Conservation (phyloP, 2,888 invertebrate genomes). For the Drosophila borborema region DNA sequence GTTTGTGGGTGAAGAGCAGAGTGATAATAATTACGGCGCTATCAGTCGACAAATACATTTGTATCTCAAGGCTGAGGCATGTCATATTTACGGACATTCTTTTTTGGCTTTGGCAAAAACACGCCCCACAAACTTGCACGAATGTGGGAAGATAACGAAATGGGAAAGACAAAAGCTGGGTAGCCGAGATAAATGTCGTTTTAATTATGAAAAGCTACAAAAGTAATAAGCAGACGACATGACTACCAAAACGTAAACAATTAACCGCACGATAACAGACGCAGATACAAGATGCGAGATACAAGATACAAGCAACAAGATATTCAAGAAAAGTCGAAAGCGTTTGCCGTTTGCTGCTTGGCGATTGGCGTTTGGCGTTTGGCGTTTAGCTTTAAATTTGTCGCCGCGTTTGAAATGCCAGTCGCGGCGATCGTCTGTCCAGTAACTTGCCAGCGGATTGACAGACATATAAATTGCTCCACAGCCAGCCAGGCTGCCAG, state of each 20-base stretch:
- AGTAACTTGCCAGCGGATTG: conserved; percentile 67
- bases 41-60: conserved; percentile 50
- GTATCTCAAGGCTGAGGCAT: conserved; percentile 51
- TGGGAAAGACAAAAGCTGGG: conserved; percentile 13
- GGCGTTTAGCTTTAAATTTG: conserved; percentile 77
- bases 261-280: conserved; percentile 70
- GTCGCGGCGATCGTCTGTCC: conserved; percentile 37
- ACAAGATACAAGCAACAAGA: conserved; percentile 41
- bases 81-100: conserved; percentile 17
- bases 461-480: conserved; percentile 80
- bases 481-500: conserved; percentile 31
- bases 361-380: conserved; percentile 58
- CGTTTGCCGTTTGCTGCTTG: conserved; percentile 34
- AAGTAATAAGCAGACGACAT: conserved; percentile 73
- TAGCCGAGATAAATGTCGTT: conserved; percentile 58
- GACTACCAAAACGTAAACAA: conserved; percentile 70
- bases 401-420: conserved; percentile 69
- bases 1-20: conserved; percentile 28
- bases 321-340: conserved; percentile 59
- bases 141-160: conserved; percentile 36
- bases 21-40: conserved; percentile 29
- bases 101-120: conserved; percentile 31
- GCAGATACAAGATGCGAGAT: conserved; percentile 65
- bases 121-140: conserved; percentile 37
- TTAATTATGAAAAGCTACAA: conserved; percentile 72